Evolutionary conservation across 2,888 invertebrate genomes (phyloP).

Genomic region (Syritta pipiens): DNA sequence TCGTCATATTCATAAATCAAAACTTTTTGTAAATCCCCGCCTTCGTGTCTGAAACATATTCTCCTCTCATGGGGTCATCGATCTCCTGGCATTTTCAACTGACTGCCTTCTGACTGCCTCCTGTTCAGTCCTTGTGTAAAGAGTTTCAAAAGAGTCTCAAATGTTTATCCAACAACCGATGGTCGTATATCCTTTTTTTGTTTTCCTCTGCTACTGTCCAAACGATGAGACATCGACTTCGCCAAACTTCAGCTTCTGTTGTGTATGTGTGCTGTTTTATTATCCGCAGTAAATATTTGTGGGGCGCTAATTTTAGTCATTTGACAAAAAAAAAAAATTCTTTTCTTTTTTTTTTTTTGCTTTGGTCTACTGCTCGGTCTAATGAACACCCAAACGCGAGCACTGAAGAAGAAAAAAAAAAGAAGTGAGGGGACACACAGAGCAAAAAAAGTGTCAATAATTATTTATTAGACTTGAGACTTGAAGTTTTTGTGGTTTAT

Average conservation of each 20-base stretch:
- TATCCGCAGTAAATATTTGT: conserved; percentile 47
- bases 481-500: conserved; percentile 35
- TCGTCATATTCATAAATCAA: no score
- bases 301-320: conserved; percentile 61
- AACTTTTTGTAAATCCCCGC: no score
- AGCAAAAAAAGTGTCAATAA: conserved; percentile 62
- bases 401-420: no score
- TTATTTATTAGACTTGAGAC: conserved; percentile 56
- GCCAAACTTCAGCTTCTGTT: no score
- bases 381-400: conserved; percentile 50
- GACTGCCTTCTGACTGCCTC: no score
- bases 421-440: no score
- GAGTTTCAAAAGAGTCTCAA: background rate
- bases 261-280: conserved; percentile 39
- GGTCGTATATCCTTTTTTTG: background rate
- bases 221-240: no score
- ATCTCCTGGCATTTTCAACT: background rate
- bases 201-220: background rate
- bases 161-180: background rate
- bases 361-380: conserved; percentile 38
- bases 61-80: background rate
- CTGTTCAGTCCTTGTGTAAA: no score
- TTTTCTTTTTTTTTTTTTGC: conserved; percentile 2
- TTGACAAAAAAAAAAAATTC: conserved; percentile 59
- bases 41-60: no score